A percentile compares a stretch with the other conserved stretches of the same genome.
These are phyloP conservation scores for Yoshiicerus persimilis DNA, from an alignment of 1,140 invertebrate genomes.

Conservation along the genomic window DNA sequence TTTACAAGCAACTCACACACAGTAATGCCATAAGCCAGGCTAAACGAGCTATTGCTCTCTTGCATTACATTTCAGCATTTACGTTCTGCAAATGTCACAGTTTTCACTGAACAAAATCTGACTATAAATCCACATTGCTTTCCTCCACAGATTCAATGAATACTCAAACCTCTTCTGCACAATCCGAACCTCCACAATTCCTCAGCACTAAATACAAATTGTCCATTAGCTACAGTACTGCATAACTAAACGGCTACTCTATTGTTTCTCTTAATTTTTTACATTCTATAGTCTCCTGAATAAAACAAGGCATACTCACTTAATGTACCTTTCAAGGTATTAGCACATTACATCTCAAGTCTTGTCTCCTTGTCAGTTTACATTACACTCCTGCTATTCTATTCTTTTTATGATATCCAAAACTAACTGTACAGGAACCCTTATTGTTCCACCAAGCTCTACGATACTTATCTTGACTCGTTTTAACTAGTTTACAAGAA, in stretches of 20 bases:
- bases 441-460: neutral
- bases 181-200: too few species aligned
- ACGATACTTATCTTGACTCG: too few species aligned
- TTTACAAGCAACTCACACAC: neutral
- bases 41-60: neutral
- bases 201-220: neutral
- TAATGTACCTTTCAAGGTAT: neutral
- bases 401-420: neutral
- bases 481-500: neutral
- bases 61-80: neutral
- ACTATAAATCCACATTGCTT: neutral
- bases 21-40: too few species aligned
- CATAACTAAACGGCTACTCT: neutral
- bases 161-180: neutral
- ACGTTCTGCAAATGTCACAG: neutral
- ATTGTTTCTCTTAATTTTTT: neutral
- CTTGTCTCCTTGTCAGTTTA: too few species aligned
- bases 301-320: neutral
- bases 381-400: neutral
- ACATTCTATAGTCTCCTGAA: neutral
- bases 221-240: neutral
- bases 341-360: neutral
- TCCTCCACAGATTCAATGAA: neutral
- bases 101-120: neutral
- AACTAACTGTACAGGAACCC: neutral